Evolutionary conservation across 2,797 vertebrate genomes (phyloP), one percentile per base, ranked within the genome.

Genomic region (Sebastiscus albofasciatus): DNA sequence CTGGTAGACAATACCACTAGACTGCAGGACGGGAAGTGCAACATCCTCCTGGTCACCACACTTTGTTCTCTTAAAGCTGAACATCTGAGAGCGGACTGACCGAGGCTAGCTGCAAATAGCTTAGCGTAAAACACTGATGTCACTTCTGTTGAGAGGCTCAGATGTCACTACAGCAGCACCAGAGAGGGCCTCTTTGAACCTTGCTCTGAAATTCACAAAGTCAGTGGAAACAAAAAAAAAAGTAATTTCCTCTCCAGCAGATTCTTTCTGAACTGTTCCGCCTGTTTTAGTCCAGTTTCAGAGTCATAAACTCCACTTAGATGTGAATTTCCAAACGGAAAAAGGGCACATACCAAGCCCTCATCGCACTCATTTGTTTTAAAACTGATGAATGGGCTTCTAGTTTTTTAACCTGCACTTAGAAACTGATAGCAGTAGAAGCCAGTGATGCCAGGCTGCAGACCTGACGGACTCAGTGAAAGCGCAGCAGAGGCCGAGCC

Each of bases 381-480:
- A n/a, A 67, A 67, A 83, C 52, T 49, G 72, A 89, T 72, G 54
- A 55, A 79, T 26, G 24, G 69, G 27, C 56, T 39, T 64, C 66
- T 49, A 60, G 26, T 67, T 69, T 71, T 72, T 79, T 42, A 74
- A 69, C n/a, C 62, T 33, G 18, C 55, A 78, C 65, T 65, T 20
- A 73, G 66, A 82, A 87, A 88, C n/a, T 31, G 36, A 80, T 75
- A 83, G 56, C 68, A 66, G 46, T 34, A 60, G 72, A 74, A 77
- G 75, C 69, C 70, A 71, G 85, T 20, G 71, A 78, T 81, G 81
- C 80, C 80, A 79, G 65, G 64, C 83, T 82, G 85, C 84, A 72
- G 81, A 81, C 80, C 83, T 75, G 81, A 85, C 85, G 79, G 68
- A 77, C 72, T 86, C 20, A 12, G 26, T 84, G 82, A 83, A 87